These are phyloP conservation scores for Oceanodroma leucorhoa DNA, from an alignment of 2,797 vertebrate species.

Conservation along the genomic window DNA sequence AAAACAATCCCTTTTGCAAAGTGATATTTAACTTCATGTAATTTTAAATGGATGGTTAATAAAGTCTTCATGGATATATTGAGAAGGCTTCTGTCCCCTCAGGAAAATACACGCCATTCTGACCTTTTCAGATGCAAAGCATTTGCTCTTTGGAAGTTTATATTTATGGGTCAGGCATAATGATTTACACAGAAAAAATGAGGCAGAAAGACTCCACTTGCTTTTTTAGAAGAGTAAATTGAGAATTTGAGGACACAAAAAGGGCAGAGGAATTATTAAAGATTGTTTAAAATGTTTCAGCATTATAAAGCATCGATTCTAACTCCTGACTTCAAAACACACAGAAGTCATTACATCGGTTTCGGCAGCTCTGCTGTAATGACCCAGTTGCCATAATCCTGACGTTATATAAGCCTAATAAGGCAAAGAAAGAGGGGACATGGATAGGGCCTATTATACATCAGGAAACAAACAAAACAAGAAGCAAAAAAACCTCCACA, in stretches of 20 bases:
- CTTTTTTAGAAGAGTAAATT: not conserved
- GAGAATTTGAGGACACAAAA: not conserved
- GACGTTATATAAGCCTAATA: not conserved
- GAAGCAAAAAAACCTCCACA: not conserved
- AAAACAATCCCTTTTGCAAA: not conserved
- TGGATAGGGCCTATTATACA: not conserved
- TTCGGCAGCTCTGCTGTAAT: not conserved
- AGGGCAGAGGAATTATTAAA: not conserved
- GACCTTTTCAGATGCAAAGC: not conserved
- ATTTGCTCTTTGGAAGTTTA: conserved; percentile 12
- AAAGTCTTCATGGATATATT: not conserved
- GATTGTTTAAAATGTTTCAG: not conserved
- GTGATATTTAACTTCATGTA: not conserved
- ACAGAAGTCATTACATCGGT: not conserved
- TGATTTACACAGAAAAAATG: not conserved
- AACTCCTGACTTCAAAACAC: not conserved
- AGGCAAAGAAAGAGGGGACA: not conserved
- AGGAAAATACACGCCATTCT: not conserved
- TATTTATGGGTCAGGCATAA: not conserved
- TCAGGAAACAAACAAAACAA: not conserved
- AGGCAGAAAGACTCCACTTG: not conserved
- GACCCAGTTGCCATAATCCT: not conserved
- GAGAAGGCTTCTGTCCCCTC: not conserved
- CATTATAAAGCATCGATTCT: not conserved
- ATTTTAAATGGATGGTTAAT: not conserved